Conservation (phyloP, 1,140 invertebrate genomes). For the Andrena cerasifolii region DNA sequence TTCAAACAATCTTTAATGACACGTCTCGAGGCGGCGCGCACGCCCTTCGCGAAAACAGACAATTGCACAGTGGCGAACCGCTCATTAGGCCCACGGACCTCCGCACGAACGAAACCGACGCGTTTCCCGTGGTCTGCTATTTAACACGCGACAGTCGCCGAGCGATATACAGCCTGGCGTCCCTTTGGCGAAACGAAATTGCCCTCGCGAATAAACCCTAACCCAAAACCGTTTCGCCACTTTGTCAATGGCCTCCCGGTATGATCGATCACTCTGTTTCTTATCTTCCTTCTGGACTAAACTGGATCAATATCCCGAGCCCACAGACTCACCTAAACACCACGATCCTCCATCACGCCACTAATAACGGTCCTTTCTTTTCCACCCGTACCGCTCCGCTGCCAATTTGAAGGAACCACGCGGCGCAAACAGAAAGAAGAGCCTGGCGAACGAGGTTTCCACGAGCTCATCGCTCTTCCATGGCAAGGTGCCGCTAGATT, state of each 20-base stretch:
- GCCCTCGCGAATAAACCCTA: background rate
- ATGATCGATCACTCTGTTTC: too few species aligned
- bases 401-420: slow-evolving; percentile 7
- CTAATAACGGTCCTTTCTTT: too few species aligned
- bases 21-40: slow-evolving; percentile 25
- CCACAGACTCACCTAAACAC: too few species aligned
- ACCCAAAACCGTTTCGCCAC: too few species aligned
- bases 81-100: slow-evolving; percentile 19
- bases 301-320: too few species aligned
- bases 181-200: background rate
- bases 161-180: background rate
- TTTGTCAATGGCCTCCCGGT: too few species aligned
- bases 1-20: slow-evolving; percentile 62
- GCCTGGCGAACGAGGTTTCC: slow-evolving; percentile 9
- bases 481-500: background rate
- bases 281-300: too few species aligned
- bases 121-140: background rate
- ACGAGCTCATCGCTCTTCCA: slow-evolving; percentile 11
- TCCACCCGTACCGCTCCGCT: background rate
- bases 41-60: slow-evolving; percentile 28
- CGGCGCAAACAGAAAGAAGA: background rate
- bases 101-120: slow-evolving; percentile 24
- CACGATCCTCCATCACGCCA: too few species aligned
- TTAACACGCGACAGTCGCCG: background rate
- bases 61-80: slow-evolving; percentile 29